Base-by-base conservation (phyloP, 2,113 vertebrate species). In the Uria lomvia region DNA sequence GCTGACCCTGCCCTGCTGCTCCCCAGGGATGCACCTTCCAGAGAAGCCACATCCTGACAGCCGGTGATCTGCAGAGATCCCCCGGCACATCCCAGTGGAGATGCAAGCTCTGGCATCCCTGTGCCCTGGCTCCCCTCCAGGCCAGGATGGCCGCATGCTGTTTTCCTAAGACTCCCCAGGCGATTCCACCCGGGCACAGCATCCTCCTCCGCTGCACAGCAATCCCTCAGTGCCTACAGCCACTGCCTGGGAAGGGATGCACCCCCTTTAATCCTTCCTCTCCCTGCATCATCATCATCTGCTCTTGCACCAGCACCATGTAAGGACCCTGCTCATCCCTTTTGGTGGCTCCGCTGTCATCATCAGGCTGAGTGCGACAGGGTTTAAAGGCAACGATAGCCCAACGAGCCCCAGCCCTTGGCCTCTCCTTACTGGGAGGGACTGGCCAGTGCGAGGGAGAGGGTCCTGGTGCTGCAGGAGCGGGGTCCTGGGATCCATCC, bases 341-440 rank as follows among this genome's bases (percentile, higher is more conserved):
- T 65, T 53, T 1, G 3, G 47, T 32, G n/a, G 27, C 83, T 68
- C n/a, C 0, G 0, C 52, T 50, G 56, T 22, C 38, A 11, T 19
- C 4, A 1, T 23, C 4, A 5, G 45, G 58, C 63, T 40, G 70
- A 58, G 50, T 2, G 1, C 1, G 8, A 66, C 0, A 6, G 49
- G 43, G 6, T 60, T 65, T 72, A 47, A 59, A 77, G 52, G 20
- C 72, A 72, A 50, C 4, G 1, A n/a, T 15, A 45, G 9, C 53
- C 40, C 40, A 22, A 19, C 0, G 7, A 80, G 12, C 38, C 24
- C 62, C 38, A 70, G 4, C 12, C 21, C 26, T 32, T 58, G 62
- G 60, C 36, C 15, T 52, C 34, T 81, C 34, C 63, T 71, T 71
- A 53, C 70, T 71, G 82, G 75, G 38, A 59, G 36, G 17, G 49